Conservation (phyloP, 2,113 vertebrate species). For the Oncorhynchus kisutch region DNA sequence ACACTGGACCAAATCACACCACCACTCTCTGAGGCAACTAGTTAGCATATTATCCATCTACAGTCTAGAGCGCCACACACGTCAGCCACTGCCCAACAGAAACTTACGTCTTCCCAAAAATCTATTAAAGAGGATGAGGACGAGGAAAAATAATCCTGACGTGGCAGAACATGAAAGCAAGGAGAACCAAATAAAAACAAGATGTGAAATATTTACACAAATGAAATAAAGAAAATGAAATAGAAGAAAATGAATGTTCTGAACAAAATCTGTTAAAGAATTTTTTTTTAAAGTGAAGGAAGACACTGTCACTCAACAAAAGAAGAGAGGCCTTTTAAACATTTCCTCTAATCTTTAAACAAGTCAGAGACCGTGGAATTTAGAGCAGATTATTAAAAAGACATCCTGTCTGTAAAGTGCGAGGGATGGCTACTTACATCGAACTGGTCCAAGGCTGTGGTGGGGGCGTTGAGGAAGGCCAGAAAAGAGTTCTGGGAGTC, state of each 20-base stretch:
- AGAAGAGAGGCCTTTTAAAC: too few relatives aligned
- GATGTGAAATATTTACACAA: too few relatives aligned
- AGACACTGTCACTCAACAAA: too few relatives aligned
- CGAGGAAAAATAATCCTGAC: constrained; percentile 93
- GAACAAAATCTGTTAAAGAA: too few relatives aligned
- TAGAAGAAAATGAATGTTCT: too few relatives aligned
- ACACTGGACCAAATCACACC: too few relatives aligned
- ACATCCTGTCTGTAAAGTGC: background rate
- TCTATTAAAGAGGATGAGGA: constrained; percentile 96
- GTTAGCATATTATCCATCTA: background rate
- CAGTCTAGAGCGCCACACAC: too few relatives aligned
- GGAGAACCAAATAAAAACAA: constrained; percentile 73
- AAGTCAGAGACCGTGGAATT: background rate
- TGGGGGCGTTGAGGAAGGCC: constrained; percentile 96
- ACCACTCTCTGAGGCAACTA: too few relatives aligned
- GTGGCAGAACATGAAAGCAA: constrained; percentile 81
- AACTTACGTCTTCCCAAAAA: constrained; percentile 98
- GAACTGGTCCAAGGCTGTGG: constrained; percentile 93
- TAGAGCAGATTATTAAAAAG: background rate
- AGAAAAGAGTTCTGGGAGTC: constrained; percentile 99
- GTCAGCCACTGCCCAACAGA: constrained; percentile 35
- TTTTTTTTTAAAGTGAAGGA: too few relatives aligned
- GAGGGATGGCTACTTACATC: constrained; percentile 84
- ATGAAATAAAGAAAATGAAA: too few relatives aligned
- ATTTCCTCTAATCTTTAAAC: background rate